phyloP scores from a whole-genome alignment of 2,113 vertebrate species.

The Neogobius melanostomus region DNA sequence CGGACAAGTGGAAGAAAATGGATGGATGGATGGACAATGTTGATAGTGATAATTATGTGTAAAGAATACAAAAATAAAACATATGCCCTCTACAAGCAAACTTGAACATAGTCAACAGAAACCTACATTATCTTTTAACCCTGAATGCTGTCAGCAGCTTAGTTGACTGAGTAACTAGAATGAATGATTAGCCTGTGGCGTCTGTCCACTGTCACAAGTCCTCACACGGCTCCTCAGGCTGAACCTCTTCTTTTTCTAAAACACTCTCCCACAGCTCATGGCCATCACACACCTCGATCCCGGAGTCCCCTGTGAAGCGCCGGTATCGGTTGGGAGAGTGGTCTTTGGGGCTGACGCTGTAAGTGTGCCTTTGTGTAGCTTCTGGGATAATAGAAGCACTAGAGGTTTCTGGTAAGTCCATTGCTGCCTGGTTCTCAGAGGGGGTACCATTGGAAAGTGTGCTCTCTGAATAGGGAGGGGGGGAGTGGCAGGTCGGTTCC shows the following conservation, averaged over 20 bases:
- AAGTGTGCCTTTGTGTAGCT: slow-evolving; percentile 70
- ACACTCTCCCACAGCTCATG: slow-evolving; percentile 84
- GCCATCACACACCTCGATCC: slow-evolving; percentile 91
- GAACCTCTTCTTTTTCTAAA: slow-evolving; percentile 78
- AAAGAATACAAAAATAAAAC: no score
- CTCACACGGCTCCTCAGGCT: slow-evolving; percentile 62
- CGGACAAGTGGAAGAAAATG: no score
- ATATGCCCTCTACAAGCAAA: no score
- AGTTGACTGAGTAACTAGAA: background rate
- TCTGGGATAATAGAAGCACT: slow-evolving; percentile 55
- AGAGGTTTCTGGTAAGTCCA: slow-evolving; percentile 52
- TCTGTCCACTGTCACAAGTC: slow-evolving; percentile 40
- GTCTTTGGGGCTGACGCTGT: slow-evolving; percentile 75
- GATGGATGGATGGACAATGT: no score
- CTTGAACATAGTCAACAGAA: no score
- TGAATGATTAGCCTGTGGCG: background rate
- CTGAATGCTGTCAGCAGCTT: background rate
- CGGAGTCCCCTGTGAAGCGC: slow-evolving; percentile 92
- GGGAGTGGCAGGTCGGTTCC: slow-evolving; percentile 86
- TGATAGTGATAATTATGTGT: no score
- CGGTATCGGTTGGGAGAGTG: slow-evolving; percentile 85
- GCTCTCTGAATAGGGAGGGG: slow-evolving; percentile 87
- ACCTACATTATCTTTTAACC: background rate
- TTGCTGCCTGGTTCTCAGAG: slow-evolving; percentile 31
- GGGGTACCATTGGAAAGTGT: slow-evolving; percentile 55